These are phyloP conservation scores for Colistium nudipinnis DNA, from an alignment of 2,113 vertebrate genomes.

Conservation along the genomic window DNA sequence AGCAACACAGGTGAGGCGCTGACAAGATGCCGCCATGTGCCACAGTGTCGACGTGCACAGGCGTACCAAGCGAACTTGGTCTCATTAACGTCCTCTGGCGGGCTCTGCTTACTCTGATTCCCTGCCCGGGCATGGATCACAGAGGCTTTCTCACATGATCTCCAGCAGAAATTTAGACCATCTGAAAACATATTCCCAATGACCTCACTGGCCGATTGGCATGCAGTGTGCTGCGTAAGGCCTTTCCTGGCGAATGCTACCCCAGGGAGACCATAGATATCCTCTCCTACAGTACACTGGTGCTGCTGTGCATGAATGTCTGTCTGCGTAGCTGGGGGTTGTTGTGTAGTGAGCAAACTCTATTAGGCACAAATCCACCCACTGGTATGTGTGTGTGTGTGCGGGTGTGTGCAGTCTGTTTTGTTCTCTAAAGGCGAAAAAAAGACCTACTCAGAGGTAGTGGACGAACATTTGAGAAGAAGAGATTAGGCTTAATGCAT, in stretches of 20 bases:
- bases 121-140: constrained; percentile 54
- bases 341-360: constrained; percentile 66
- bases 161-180: constrained; percentile 71
- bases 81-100: constrained; percentile 53
- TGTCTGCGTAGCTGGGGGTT: constrained; percentile 63
- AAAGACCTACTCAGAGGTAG: constrained; percentile 61
- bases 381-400: constrained; percentile 52
- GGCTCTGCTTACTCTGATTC: constrained; percentile 51
- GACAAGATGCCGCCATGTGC: constrained; percentile 33
- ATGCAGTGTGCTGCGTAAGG: constrained; percentile 66
- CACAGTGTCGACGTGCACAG: constrained; percentile 11
- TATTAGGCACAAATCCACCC: constrained; percentile 72
- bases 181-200: constrained; percentile 73
- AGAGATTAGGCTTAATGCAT: constrained; percentile 59
- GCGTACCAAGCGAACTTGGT: constrained; percentile 37
- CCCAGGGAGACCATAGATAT: constrained; percentile 73
- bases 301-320: constrained; percentile 55
- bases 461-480: constrained; percentile 60
- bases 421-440: constrained; percentile 51
- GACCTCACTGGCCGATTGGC: constrained; percentile 64
- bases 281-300: constrained; percentile 45
- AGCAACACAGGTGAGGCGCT: constrained; percentile 40
- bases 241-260: constrained; percentile 67
- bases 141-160: constrained; percentile 63
- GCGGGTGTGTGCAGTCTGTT: constrained; percentile 58